A percentile compares a stretch with the other conserved stretches of the same genome.
Evolutionary conservation across 2,113 vertebrate genomes (phyloP).

Genomic region (Aix galericulata): DNA sequence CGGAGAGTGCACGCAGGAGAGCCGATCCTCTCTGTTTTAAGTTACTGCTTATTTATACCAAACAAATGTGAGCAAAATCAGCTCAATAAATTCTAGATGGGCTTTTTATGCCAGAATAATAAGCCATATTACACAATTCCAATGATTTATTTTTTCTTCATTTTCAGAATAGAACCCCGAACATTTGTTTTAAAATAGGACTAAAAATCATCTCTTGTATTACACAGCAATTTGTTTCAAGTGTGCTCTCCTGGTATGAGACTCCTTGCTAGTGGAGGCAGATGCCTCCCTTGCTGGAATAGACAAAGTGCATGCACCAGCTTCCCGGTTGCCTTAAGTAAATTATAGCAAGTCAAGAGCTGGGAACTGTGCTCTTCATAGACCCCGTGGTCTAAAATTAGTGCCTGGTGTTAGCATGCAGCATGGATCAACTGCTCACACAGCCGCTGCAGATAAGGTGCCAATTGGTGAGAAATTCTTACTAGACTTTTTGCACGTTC

Average conservation of each 20-base stretch:
- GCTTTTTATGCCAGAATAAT: neutral
- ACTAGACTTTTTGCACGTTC: slow-evolving; percentile 51
- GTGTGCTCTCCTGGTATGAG: neutral
- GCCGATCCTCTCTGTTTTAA: neutral
- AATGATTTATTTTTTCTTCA: neutral
- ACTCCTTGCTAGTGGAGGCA: neutral
- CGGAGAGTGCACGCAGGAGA: neutral
- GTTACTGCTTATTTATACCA: neutral
- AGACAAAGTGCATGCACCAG: neutral
- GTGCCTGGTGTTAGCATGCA: slow-evolving; percentile 33
- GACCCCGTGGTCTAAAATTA: slow-evolving; percentile 52
- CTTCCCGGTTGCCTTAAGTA: neutral
- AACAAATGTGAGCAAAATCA: neutral
- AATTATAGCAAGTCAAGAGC: neutral
- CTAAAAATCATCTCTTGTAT: neutral
- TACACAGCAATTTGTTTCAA: neutral
- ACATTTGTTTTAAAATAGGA: neutral
- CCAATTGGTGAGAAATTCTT: slow-evolving; percentile 59
- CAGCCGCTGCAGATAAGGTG: slow-evolving; percentile 21
- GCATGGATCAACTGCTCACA: slow-evolving; percentile 34
- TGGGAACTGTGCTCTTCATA: neutral
- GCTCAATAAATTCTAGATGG: neutral
- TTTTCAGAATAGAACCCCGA: neutral
- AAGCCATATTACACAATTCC: neutral
- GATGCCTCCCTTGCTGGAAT: neutral